phyloP scores from a whole-genome alignment of 1,140 invertebrate genomes.

The Cephus cinctus region DNA sequence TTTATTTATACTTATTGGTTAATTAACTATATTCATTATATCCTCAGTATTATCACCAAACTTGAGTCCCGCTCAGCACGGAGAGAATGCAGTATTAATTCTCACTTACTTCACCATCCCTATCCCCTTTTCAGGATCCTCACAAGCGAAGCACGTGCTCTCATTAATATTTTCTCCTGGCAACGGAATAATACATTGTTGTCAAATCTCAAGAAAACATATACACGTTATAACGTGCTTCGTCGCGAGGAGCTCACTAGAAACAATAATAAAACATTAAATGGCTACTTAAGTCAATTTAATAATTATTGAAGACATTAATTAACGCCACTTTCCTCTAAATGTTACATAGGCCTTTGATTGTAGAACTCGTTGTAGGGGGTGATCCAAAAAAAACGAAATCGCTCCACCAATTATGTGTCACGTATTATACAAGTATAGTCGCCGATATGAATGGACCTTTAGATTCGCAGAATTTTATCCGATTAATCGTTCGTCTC shows the following conservation, averaged over 20 bases:
- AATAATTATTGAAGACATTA: slow-evolving; percentile 32
- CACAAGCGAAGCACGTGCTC: no score
- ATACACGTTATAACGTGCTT: no score
- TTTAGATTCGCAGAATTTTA: no score
- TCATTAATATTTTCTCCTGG: no score
- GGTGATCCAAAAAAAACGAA: slow-evolving; percentile 15
- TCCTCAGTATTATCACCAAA: slow-evolving; percentile 10
- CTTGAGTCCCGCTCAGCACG: slow-evolving; percentile 9
- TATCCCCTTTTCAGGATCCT: no score
- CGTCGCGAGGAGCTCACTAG: neutral
- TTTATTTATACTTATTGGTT: neutral
- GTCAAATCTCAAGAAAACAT: no score
- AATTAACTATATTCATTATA: slow-evolving; percentile 4
- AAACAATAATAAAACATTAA: slow-evolving; percentile 11
- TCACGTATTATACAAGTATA: no score
- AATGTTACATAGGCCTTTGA: slow-evolving; percentile 39
- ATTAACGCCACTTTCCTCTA: slow-evolving; percentile 28
- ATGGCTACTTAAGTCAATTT: slow-evolving; percentile 20
- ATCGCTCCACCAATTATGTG: no score
- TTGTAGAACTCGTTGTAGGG: slow-evolving; percentile 27
- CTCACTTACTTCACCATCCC: neutral
- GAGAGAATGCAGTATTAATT: slow-evolving; percentile 1
- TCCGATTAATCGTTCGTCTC: no score
- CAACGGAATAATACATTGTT: no score
- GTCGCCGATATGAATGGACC: no score